phyloP scores from a whole-genome alignment of 2,888 invertebrate genomes.

The Cryptocheilus praepositus region DNA sequence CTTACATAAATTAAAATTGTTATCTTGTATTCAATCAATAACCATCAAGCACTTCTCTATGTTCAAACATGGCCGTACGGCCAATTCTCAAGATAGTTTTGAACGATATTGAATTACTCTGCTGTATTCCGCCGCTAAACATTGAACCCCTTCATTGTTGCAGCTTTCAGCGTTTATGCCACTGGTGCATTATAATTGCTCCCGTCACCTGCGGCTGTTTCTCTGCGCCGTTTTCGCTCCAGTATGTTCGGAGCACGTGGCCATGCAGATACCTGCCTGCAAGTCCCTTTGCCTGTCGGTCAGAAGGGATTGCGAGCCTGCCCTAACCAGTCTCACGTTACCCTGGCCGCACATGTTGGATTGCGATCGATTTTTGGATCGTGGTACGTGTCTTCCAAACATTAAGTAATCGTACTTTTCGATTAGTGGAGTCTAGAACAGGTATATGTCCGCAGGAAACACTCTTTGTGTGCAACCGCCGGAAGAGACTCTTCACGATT shows the following conservation, averaged over 20 bases:
- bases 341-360: slow-evolving; percentile 85
- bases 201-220: slow-evolving; percentile 87
- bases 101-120: too few relatives aligned
- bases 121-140: slow-evolving; percentile 11
- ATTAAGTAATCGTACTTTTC: too few relatives aligned
- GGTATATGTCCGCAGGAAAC: slow-evolving; percentile 74
- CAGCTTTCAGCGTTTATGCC: slow-evolving; percentile 85
- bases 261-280: slow-evolving; percentile 90
- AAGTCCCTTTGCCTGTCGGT: slow-evolving; percentile 89
- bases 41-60: too few relatives aligned
- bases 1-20: too few relatives aligned
- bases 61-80: too few relatives aligned
- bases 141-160: slow-evolving; percentile 55
- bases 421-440: too few relatives aligned
- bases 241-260: slow-evolving; percentile 91
- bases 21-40: too few relatives aligned
- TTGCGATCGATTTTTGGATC: slow-evolving; percentile 87
- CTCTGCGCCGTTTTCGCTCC: slow-evolving; percentile 94
- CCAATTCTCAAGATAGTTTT: too few relatives aligned
- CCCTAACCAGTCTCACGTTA: slow-evolving; percentile 80
- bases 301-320: slow-evolving; percentile 82
- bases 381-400: slow-evolving; percentile 68
- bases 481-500: slow-evolving; percentile 68
- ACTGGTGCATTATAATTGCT: slow-evolving; percentile 87
- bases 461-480: slow-evolving; percentile 74